phyloP scores from a whole-genome alignment of 2,888 invertebrate genomes.

The Pristionchus arcanus region DNA sequence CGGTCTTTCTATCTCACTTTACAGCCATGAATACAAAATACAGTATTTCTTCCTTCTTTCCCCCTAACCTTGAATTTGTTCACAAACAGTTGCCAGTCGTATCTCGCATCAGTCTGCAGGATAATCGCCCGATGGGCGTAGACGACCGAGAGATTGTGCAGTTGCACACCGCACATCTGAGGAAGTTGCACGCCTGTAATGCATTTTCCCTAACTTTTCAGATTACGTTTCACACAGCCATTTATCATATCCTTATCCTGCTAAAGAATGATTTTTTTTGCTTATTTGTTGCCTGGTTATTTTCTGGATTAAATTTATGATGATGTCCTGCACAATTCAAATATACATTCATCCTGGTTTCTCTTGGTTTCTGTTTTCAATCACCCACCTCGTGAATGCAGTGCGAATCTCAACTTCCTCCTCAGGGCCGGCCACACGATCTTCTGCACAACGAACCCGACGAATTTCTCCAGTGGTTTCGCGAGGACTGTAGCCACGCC shows the following conservation, averaged over 20 bases:
- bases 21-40: too few species aligned
- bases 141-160: conserved; percentile 71
- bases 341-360: not conserved
- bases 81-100: conserved; percentile 73
- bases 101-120: conserved; percentile 74
- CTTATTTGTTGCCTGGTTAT: too few species aligned
- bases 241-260: too few species aligned
- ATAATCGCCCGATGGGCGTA: conserved; percentile 63
- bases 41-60: too few species aligned
- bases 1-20: too few species aligned
- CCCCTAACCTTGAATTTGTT: conserved; percentile 70
- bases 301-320: too few species aligned
- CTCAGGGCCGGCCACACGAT: conserved; percentile 78
- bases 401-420: conserved; percentile 75
- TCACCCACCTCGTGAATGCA: conserved; percentile 72
- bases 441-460: conserved; percentile 74
- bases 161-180: conserved; percentile 70
- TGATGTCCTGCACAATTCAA: too few species aligned
- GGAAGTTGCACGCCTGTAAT: conserved; percentile 70
- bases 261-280: too few species aligned
- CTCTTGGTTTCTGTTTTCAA: not conserved
- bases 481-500: conserved; percentile 74
- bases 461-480: conserved; percentile 71
- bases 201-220: not conserved
- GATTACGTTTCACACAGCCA: not conserved